These are phyloP conservation scores for Cantharis lateralis DNA, from an alignment of 2,888 invertebrate genomes.

Conservation along the genomic window DNA sequence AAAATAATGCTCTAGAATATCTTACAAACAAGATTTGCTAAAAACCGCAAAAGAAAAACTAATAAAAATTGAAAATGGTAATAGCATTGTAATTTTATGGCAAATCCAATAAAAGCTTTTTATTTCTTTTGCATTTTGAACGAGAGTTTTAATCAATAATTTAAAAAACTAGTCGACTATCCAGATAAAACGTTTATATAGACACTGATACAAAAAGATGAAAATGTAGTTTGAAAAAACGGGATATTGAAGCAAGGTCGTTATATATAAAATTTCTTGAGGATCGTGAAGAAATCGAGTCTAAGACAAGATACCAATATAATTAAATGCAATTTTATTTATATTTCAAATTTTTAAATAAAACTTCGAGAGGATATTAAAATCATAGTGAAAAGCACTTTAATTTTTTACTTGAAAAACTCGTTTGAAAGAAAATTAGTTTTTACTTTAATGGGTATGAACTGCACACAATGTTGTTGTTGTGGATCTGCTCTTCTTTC, in stretches of 20 bases:
- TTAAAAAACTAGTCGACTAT: not conserved
- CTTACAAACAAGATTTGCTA: not conserved
- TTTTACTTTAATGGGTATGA: not conserved
- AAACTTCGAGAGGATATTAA: not conserved
- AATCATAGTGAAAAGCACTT: not conserved
- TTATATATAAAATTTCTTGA: not conserved
- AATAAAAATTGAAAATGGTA: not conserved
- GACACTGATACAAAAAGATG: not conserved
- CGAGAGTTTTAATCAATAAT: not conserved
- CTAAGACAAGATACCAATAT: not conserved
- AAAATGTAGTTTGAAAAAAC: slow-evolving; percentile 5
- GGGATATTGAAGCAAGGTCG: slow-evolving; percentile 13
- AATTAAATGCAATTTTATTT: not conserved
- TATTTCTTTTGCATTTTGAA: not conserved
- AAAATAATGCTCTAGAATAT: not conserved
- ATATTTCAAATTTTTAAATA: not conserved
- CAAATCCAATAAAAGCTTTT: not conserved
- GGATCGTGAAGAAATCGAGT: not conserved
- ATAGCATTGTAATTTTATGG: not conserved
- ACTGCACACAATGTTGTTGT: not conserved
- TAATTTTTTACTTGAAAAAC: not conserved
- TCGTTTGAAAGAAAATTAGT: not conserved
- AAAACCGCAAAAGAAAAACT: not conserved
- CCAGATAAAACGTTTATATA: not conserved
- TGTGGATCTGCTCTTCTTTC: not conserved